Percentiles rank a stretch among this genome's conserved stretches.
Conservation (phyloP, 2,113 vertebrate genomes). For the Nettapus auritus region DNA sequence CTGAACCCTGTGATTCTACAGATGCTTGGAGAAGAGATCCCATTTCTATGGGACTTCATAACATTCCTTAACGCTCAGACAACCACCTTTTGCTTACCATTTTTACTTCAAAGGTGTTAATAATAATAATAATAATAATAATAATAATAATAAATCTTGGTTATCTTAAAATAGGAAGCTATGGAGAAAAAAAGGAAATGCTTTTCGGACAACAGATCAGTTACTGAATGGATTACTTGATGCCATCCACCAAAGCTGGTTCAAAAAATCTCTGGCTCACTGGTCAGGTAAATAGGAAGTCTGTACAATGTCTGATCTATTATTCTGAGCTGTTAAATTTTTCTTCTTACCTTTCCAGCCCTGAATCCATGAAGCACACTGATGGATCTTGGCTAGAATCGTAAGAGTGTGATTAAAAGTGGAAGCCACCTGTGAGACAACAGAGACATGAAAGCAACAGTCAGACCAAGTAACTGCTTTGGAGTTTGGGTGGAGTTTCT, state of each 20-base stretch:
- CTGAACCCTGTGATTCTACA: neutral
- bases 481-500: neutral
- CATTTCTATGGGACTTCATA: neutral
- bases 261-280: constrained; percentile 37
- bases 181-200: neutral
- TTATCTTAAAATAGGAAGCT: neutral
- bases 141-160: neutral
- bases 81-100: neutral
- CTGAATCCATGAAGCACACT: neutral
- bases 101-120: neutral
- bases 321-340: constrained; percentile 31
- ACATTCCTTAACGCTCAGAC: neutral
- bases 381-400: neutral
- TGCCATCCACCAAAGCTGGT: neutral
- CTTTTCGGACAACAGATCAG: neutral
- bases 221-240: neutral
- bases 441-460: neutral
- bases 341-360: neutral
- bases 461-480: neutral
- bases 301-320: constrained; percentile 10
- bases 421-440: neutral
- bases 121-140: neutral
- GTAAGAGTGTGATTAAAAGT: neutral
- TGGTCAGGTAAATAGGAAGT: constrained; percentile 47
- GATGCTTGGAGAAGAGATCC: neutral